Conservation (phyloP, 2,888 invertebrate species). For the Dasysyrphus tricinctus region DNA sequence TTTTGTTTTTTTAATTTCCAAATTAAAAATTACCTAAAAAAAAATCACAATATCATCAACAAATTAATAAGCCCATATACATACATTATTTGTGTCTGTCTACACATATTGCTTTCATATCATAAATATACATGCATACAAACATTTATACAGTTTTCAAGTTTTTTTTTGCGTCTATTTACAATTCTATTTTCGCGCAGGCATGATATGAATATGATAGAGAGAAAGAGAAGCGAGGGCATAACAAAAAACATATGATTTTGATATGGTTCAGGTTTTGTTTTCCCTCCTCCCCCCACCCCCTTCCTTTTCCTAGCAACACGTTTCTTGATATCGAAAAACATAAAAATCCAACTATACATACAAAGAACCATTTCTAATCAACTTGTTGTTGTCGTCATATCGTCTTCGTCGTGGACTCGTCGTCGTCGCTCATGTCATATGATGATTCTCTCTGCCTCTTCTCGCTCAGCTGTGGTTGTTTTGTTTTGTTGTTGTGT, state of each 20-base stretch:
- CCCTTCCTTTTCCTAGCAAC: slow-evolving; percentile 38
- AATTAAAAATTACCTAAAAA: background rate
- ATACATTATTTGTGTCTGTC: slow-evolving; percentile 21
- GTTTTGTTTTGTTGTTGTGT: slow-evolving; percentile 34
- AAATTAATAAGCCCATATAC: slow-evolving; percentile 53
- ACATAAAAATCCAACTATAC: slow-evolving; percentile 10
- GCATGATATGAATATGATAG: background rate
- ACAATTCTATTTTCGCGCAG: slow-evolving; percentile 36
- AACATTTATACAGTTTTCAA: background rate
- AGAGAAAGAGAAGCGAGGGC: slow-evolving; percentile 27
- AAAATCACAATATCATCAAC: slow-evolving; percentile 35
- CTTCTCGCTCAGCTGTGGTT: slow-evolving; percentile 34
- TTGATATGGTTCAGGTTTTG: slow-evolving; percentile 37
- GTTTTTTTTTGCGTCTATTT: slow-evolving; percentile 13
- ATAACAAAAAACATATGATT: slow-evolving; percentile 47
- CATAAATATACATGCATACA: background rate
- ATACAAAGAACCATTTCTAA: background rate
- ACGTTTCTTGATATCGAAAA: slow-evolving; percentile 39
- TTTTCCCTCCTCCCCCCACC: background rate
- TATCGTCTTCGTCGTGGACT: background rate
- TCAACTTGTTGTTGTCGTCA: slow-evolving; percentile 28
- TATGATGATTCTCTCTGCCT: background rate
- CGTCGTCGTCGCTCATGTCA: background rate
- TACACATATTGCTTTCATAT: slow-evolving; percentile 14
- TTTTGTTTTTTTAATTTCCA: slow-evolving; percentile 1